A percentile compares a stretch with the other conserved stretches of the same genome.
Conservation (phyloP, 2,888 invertebrate genomes). For the Baronia brevicornis region DNA sequence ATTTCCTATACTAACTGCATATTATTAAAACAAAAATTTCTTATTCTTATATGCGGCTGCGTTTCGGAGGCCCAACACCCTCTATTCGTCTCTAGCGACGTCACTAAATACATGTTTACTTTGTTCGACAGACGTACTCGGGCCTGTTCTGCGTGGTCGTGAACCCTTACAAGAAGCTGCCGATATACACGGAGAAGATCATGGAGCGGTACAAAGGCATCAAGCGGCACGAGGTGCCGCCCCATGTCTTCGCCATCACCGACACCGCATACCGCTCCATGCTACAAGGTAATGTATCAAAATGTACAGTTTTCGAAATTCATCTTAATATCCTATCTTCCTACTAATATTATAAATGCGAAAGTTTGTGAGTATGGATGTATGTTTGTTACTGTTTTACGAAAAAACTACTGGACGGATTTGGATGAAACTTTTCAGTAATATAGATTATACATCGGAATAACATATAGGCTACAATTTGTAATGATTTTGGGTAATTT, state of each 20-base stretch:
- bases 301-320: neutral
- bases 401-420: too few species aligned
- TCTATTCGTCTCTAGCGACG: too few species aligned
- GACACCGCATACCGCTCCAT: constrained; percentile 99
- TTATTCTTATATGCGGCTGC: too few species aligned
- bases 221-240: constrained; percentile 98
- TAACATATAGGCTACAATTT: too few species aligned
- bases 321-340: neutral
- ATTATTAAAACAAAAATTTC: too few species aligned
- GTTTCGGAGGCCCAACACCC: too few species aligned
- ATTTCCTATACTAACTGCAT: too few species aligned
- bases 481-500: too few species aligned
- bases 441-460: too few species aligned
- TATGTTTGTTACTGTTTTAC: too few species aligned
- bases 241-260: constrained; percentile 99
- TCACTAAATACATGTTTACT: constrained; percentile 8
- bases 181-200: constrained; percentile 99
- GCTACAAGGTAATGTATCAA: constrained; percentile 89
- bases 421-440: too few species aligned
- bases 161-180: constrained; percentile 98
- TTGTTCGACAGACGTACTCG: constrained; percentile 94
- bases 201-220: constrained; percentile 99
- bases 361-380: too few species aligned
- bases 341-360: neutral
- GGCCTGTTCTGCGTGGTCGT: constrained; percentile 99